A percentile compares a stretch with the other conserved stretches of the same genome.
Conservation (phyloP, 1,140 invertebrate species). For the Pollicipes pollicipes region DNA sequence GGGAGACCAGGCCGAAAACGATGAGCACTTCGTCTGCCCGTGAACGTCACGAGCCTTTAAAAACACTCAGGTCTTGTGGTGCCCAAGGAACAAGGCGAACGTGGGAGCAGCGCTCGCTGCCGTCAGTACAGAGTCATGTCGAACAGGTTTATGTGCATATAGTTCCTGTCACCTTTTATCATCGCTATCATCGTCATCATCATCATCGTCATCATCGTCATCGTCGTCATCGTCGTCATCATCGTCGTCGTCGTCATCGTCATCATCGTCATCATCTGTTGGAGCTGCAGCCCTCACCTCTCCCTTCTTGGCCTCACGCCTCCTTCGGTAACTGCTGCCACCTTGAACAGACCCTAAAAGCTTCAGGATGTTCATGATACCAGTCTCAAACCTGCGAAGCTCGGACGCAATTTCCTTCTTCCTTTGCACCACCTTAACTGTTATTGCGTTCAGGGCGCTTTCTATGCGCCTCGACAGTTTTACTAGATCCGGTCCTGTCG, state of each 20-base stretch:
- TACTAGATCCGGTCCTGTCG: not conserved
- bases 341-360: not conserved
- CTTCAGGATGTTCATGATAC: not conserved
- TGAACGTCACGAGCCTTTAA: too few species aligned
- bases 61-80: too few species aligned
- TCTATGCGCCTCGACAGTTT: not conserved
- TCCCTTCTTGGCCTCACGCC: not conserved
- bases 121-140: too few species aligned
- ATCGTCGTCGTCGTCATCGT: conserved; percentile 7
- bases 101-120: too few species aligned
- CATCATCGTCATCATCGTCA: conserved; percentile 8
- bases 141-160: too few species aligned
- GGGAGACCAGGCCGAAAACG: too few species aligned
- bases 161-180: not conserved
- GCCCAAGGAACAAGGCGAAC: too few species aligned
- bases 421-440: not conserved
- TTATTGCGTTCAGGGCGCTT: not conserved
- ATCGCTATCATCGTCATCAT: conserved; percentile 8
- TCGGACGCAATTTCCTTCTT: not conserved
- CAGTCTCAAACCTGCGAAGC: not conserved
- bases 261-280: conserved; percentile 4
- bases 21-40: too few species aligned
- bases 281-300: not conserved
- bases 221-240: conserved; percentile 7
- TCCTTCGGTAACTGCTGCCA: too few species aligned